Conservation (phyloP, 1,140 invertebrate genomes). For the Apis dorsata region DNA sequence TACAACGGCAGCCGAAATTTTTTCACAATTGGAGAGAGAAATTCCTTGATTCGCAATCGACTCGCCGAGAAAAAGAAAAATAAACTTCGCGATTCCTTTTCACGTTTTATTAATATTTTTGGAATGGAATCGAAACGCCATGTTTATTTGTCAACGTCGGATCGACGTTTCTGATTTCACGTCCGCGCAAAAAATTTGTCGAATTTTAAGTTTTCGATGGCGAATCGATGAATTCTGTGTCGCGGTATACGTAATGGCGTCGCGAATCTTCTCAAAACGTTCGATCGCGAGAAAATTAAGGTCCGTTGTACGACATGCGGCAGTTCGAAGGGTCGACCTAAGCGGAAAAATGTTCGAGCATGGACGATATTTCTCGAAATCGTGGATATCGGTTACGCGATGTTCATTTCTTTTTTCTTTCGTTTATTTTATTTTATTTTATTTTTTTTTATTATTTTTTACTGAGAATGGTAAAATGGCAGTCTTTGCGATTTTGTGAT, state of each 20-base stretch:
- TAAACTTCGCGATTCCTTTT: background rate
- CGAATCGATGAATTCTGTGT: background rate
- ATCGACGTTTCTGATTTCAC: too few relatives aligned
- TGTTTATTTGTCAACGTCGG: too few relatives aligned
- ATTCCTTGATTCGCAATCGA: background rate
- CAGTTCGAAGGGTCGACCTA: slow-evolving; percentile 29
- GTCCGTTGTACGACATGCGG: slow-evolving; percentile 14
- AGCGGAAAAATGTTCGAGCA: slow-evolving; percentile 25
- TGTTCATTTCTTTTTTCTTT: slow-evolving; percentile 17
- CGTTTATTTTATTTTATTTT: background rate
- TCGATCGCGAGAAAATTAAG: background rate
- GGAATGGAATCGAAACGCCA: background rate
- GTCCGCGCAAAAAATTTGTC: too few relatives aligned
- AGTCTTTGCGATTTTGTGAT: slow-evolving; percentile 57
- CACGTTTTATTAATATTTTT: background rate
- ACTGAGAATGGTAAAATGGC: slow-evolving; percentile 61
- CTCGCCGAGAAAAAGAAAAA: background rate
- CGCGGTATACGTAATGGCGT: background rate
- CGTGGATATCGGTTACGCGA: slow-evolving; percentile 30
- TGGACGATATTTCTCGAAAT: slow-evolving; percentile 43
- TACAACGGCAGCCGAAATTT: background rate
- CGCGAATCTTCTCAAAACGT: background rate
- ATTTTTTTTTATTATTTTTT: slow-evolving; percentile 17
- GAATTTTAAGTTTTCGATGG: background rate
- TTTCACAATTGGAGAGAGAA: background rate